These are phyloP conservation scores for Carcinoscorpius rotundicauda DNA, from an alignment of 1,140 invertebrate species.

Conservation along the genomic window DNA sequence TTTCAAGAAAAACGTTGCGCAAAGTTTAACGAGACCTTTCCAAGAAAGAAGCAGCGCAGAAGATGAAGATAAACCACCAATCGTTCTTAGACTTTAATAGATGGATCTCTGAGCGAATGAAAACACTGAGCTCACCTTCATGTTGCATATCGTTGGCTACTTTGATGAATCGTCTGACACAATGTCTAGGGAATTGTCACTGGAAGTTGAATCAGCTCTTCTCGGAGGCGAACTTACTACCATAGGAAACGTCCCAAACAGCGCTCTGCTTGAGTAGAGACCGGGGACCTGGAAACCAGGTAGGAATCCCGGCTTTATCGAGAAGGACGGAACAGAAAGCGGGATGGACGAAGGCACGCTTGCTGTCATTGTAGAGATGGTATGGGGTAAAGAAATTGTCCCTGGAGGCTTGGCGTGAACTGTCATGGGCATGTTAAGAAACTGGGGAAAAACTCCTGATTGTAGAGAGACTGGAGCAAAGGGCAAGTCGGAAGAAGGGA, in stretches of 20 bases:
- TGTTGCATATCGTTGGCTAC: background rate
- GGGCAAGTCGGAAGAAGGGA: constrained; percentile 16
- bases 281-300: constrained; percentile 20
- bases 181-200: constrained; percentile 23
- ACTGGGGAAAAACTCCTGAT: constrained; percentile 10
- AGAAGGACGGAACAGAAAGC: constrained; percentile 17
- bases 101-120: no score
- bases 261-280: constrained; percentile 8
- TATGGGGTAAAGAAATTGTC: constrained; percentile 11
- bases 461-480: constrained; percentile 3
- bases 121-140: no score
- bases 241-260: constrained; percentile 5
- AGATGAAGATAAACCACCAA: no score
- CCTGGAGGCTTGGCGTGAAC: constrained; percentile 9
- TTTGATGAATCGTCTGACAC: constrained; percentile 20
- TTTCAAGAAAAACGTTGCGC: no score
- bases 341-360: constrained; percentile 12
- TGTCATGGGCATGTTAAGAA: constrained; percentile 2
- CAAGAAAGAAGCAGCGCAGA: no score
- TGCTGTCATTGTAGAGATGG: constrained; percentile 4
- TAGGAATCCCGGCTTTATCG: constrained; percentile 20
- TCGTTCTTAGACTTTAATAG: no score
- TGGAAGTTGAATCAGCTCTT: constrained; percentile 21
- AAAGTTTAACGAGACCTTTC: no score
- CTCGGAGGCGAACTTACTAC: constrained; percentile 11